These are phyloP conservation scores for Lottia scabra DNA, from an alignment of 2,888 invertebrate species.

Conservation along the genomic window DNA sequence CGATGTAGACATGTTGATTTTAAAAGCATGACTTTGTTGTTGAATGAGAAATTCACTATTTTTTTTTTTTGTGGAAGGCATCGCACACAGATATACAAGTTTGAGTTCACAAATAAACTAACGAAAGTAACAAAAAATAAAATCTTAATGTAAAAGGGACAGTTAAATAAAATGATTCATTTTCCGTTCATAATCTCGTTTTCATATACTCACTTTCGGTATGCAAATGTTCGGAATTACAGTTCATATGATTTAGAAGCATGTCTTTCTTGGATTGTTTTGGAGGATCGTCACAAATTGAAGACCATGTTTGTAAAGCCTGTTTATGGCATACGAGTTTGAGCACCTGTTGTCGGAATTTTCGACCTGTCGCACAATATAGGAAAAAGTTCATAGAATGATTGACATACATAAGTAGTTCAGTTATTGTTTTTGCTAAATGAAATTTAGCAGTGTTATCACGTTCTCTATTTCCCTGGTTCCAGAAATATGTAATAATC, in stretches of 20 bases:
- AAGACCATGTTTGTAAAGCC: conserved; percentile 9
- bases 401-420: conserved; percentile 63
- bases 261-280: conserved; percentile 3
- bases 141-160: no score
- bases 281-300: conserved; percentile 14
- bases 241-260: conserved; percentile 1
- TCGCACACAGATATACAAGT: no score
- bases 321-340: conserved; percentile 31
- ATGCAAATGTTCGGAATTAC: background rate
- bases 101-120: no score
- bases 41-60: no score
- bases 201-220: background rate
- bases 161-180: no score
- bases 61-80: no score
- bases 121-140: no score
- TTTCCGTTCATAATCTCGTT: background rate
- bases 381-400: conserved; percentile 63
- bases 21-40: no score
- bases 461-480: conserved; percentile 25
- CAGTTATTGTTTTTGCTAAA: conserved; percentile 54
- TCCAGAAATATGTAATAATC: conserved; percentile 43
- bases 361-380: conserved; percentile 56
- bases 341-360: conserved; percentile 45
- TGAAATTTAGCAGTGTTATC: conserved; percentile 38
- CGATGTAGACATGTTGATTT: no score